A percentile compares a stretch with the other conserved stretches of the same genome.
Evolutionary conservation across 2,113 vertebrate species (phyloP).

Genomic region (Urocynchramus pylzowi): DNA sequence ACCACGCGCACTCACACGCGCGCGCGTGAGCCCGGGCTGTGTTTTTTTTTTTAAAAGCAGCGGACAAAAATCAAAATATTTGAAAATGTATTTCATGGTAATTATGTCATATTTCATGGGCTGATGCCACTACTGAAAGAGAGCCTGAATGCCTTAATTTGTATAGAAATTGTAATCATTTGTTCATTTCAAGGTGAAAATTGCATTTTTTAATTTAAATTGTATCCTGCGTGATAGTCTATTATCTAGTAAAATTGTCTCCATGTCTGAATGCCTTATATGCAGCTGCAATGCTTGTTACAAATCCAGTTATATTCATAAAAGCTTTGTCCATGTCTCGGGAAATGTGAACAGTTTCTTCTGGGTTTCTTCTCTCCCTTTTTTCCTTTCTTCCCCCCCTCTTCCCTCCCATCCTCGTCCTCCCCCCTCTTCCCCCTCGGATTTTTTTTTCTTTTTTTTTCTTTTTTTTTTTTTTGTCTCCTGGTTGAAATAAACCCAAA

Average conservation of each 20-base stretch:
- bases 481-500: conserved; percentile 70
- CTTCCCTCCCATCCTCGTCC: neutral
- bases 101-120: conserved; percentile 99
- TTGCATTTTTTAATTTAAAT: conserved; percentile 99
- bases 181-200: conserved; percentile 99
- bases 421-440: neutral
- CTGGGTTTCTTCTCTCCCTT: neutral
- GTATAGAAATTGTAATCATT: conserved; percentile 99
- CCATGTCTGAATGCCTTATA: conserved; percentile 91
- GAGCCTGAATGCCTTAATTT: conserved; percentile 99
- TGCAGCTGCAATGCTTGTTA: conserved; percentile 91
- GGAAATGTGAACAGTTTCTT: conserved; percentile 80
- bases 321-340: conserved; percentile 89
- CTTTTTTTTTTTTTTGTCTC: neutral
- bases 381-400: neutral
- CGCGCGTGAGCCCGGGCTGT: conserved; percentile 77
- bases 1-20: conserved; percentile 52
- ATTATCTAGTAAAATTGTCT: conserved; percentile 99
- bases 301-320: conserved; percentile 93
- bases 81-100: conserved; percentile 99
- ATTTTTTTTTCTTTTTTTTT: neutral
- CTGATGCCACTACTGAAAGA: conserved; percentile 94
- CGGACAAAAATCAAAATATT: conserved; percentile 99
- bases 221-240: conserved; percentile 99
- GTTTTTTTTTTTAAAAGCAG: conserved; percentile 95